Evolutionary conservation across 2,797 vertebrate species (phyloP).

Genomic region (Enteromius viviparus): DNA sequence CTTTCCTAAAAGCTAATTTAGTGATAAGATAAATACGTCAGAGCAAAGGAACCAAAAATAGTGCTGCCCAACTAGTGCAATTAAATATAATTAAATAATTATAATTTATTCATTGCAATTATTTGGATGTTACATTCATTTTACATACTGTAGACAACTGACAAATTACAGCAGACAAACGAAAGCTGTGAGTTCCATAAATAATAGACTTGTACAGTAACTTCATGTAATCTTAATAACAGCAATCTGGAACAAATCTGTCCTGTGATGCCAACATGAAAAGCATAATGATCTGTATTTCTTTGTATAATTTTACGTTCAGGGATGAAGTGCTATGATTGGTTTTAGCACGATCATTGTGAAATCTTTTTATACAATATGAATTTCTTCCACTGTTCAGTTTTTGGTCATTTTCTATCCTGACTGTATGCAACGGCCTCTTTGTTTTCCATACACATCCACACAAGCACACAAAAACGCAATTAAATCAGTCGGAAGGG

Average conservation of each 20-base stretch:
- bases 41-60: background rate
- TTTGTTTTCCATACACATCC: slow-evolving; percentile 6
- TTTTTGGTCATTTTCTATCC: background rate
- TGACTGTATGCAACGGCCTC: background rate
- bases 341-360: background rate
- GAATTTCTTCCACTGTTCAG: background rate
- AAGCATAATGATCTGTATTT: background rate
- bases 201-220: slow-evolving; percentile 3
- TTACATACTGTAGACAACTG: slow-evolving; percentile 26
- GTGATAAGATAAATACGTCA: background rate
- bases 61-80: background rate
- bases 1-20: slow-evolving; percentile 12
- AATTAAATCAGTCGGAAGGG: slow-evolving; percentile 19
- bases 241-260: slow-evolving; percentile 2
- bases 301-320: slow-evolving; percentile 9
- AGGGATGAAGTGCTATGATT: background rate
- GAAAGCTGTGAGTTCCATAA: slow-evolving; percentile 19
- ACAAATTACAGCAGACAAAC: slow-evolving; percentile 31
- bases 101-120: slow-evolving; percentile 34
- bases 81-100: slow-evolving; percentile 37
- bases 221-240: slow-evolving; percentile 17
- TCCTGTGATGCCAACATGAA: slow-evolving; percentile 3
- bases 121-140: slow-evolving; percentile 37
- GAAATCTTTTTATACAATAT: background rate
- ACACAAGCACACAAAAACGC: slow-evolving; percentile 7